Evolutionary conservation across 2,113 vertebrate genomes (phyloP).

Genomic region (Thryonomys swinderianus): DNA sequence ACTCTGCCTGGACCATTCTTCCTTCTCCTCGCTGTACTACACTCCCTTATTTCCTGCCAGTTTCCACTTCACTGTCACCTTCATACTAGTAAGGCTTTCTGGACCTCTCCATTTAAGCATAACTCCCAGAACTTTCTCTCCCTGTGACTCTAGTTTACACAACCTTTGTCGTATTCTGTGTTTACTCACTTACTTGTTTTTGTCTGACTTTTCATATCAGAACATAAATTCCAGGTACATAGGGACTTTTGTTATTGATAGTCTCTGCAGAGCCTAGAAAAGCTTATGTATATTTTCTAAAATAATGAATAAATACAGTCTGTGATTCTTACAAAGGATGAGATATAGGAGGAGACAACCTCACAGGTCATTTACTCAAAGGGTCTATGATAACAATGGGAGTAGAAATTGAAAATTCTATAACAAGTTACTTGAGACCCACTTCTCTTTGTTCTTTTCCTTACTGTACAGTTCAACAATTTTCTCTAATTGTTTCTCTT

Average conservation of each 20-base stretch:
- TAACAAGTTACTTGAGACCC: background rate
- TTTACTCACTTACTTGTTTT: background rate
- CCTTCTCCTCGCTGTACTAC: rapidly evolving
- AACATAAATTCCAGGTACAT: background rate
- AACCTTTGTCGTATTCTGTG: background rate
- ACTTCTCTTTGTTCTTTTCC: background rate
- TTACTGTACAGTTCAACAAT: background rate
- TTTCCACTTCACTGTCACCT: background rate
- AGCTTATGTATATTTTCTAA: background rate
- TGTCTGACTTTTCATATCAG: background rate
- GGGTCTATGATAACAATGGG: background rate
- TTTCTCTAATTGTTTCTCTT: background rate
- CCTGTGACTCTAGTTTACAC: background rate
- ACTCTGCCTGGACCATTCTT: background rate
- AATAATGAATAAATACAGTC: background rate
- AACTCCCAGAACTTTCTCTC: background rate
- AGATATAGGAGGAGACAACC: background rate
- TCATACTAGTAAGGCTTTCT: background rate
- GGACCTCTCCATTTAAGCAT: background rate
- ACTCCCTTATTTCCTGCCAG: background rate
- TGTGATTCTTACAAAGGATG: background rate
- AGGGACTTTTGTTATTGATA: background rate
- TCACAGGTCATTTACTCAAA: background rate
- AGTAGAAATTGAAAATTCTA: background rate
- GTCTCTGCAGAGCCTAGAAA: background rate